Conservation (phyloP, 2,797 vertebrate genomes). For the Phylloscopus collybita region DNA sequence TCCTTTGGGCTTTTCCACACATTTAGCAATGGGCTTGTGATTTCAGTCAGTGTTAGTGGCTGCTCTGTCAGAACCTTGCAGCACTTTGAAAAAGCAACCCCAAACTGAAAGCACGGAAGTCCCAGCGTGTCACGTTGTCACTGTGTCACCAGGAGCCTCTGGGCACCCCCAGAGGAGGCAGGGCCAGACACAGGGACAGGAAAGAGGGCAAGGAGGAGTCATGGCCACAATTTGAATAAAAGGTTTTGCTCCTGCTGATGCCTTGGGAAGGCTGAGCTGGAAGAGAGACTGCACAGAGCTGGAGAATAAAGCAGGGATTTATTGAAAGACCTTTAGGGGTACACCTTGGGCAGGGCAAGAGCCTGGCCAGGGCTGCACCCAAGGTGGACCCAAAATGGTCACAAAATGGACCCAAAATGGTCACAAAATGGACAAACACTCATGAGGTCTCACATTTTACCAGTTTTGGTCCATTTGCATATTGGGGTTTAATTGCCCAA, state of each 20-base stretch:
- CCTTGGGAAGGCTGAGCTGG: too few relatives aligned
- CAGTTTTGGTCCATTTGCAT: too few relatives aligned
- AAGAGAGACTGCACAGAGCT: too few relatives aligned
- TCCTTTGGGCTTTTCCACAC: not conserved
- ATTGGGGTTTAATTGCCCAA: too few relatives aligned
- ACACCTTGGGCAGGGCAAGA: too few relatives aligned
- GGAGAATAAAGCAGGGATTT: too few relatives aligned
- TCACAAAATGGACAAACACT: too few relatives aligned
- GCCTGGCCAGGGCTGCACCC: too few relatives aligned
- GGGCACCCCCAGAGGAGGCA: not conserved
- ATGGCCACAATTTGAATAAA: rapidly evolving
- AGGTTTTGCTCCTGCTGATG: not conserved
- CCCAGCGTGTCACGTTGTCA: rapidly evolving
- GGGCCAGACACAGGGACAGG: not conserved
- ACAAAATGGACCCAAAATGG: too few relatives aligned
- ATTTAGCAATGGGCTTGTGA: not conserved
- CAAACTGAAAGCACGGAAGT: constrained; percentile 15
- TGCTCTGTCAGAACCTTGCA: not conserved
- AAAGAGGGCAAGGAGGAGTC: not conserved
- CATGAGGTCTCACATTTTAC: too few relatives aligned
- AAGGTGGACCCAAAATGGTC: too few relatives aligned
- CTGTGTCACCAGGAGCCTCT: not conserved
- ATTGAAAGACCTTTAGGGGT: too few relatives aligned
- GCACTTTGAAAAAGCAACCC: not conserved
- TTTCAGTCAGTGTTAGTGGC: not conserved